Evolutionary conservation across 2,113 vertebrate species (phyloP).

Genomic region (Microcebus lehilahytsara): DNA sequence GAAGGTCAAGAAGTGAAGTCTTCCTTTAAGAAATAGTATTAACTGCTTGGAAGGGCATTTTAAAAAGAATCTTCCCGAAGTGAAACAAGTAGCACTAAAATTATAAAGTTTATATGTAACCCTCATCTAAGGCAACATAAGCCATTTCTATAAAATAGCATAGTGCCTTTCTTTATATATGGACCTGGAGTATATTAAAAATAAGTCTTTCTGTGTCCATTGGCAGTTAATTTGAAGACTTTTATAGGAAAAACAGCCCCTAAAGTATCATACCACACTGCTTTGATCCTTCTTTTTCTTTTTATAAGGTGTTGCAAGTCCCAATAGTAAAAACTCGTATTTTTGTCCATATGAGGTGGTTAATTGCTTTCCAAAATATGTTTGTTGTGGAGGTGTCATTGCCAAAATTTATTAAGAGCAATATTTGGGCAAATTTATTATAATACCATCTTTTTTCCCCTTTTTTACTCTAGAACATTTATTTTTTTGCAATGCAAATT

Average conservation of each 20-base stretch:
- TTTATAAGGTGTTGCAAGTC: background rate
- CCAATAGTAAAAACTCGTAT: background rate
- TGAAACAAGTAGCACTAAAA: background rate
- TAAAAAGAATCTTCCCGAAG: constrained; percentile 31
- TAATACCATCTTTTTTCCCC: background rate
- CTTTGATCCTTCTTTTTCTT: background rate
- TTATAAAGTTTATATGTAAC: constrained; percentile 23
- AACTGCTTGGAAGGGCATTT: background rate
- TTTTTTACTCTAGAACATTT: background rate
- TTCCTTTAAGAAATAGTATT: constrained; percentile 33
- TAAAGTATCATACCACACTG: background rate
- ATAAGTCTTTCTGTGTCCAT: background rate
- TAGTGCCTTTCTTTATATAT: background rate
- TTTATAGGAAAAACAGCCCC: background rate
- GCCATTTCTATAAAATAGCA: background rate
- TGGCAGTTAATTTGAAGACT: constrained; percentile 18
- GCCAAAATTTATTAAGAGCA: background rate
- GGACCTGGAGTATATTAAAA: constrained; percentile 50
- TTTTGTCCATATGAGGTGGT: constrained; percentile 1
- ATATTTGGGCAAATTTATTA: constrained; percentile 27
- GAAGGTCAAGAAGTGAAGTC: constrained; percentile 9
- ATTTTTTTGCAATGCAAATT: background rate
- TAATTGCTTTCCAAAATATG: constrained; percentile 17
- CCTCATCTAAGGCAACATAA: constrained; percentile 5
- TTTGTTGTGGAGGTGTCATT: background rate